A percentile compares a stretch with the other conserved stretches of the same genome.
phyloP scores from a whole-genome alignment of 2,797 vertebrate genomes.

The Rhyacichthys aspro region DNA sequence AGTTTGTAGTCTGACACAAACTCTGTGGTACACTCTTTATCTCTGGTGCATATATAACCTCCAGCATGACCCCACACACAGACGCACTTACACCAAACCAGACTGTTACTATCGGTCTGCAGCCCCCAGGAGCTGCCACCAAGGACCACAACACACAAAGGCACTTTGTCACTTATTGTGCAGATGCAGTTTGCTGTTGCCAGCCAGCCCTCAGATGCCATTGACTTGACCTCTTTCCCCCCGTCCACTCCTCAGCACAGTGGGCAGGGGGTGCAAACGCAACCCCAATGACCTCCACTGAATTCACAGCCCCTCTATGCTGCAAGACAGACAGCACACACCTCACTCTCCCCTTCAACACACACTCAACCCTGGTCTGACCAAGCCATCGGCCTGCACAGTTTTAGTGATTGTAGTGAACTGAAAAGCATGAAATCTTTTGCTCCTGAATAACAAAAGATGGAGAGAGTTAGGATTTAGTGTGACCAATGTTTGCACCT shows the following conservation, averaged over 20 bases:
- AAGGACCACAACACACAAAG: slow-evolving; percentile 69
- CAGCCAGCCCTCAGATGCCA: slow-evolving; percentile 74
- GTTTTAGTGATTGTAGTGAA: slow-evolving; percentile 74
- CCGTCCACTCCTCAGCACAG: slow-evolving; percentile 77
- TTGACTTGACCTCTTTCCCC: slow-evolving; percentile 66
- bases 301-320: slow-evolving; percentile 80
- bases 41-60: slow-evolving; percentile 66
- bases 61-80: slow-evolving; percentile 65
- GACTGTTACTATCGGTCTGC: slow-evolving; percentile 78
- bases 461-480: slow-evolving; percentile 53
- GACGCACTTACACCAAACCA: slow-evolving; percentile 67
- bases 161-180: slow-evolving; percentile 78
- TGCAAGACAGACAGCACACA: slow-evolving; percentile 78
- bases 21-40: slow-evolving; percentile 62
- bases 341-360: slow-evolving; percentile 40
- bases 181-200: slow-evolving; percentile 76
- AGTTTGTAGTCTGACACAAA: slow-evolving; percentile 68
- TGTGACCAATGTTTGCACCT: slow-evolving; percentile 78
- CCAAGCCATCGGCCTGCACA: slow-evolving; percentile 77
- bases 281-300: slow-evolving; percentile 76
- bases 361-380: slow-evolving; percentile 58
- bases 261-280: slow-evolving; percentile 69
- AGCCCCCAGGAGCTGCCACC: slow-evolving; percentile 52
- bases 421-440: slow-evolving; percentile 55
- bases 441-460: slow-evolving; percentile 38